Base-by-base conservation (phyloP, 2,888 invertebrate genomes). In the Neria commutata region DNA sequence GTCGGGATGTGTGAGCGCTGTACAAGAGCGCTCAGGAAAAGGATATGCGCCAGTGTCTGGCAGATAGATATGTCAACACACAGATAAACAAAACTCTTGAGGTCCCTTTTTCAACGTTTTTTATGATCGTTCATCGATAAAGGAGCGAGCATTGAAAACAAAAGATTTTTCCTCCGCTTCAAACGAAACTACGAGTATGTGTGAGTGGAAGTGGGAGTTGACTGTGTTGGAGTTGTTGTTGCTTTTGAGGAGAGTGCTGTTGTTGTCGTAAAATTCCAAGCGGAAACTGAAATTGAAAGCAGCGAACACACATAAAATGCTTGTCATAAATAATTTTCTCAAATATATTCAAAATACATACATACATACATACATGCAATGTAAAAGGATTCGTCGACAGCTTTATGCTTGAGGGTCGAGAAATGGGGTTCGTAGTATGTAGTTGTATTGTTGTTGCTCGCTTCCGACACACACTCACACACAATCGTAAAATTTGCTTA, bases 41-140 rank as follows among this genome's bases (percentile, higher is more conserved):
- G 10, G 29, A 62, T 56, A 66, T 60, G 63, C 58, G 58, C 62
- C 67, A 65, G 56, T 58, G 64, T 69, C 71, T 67, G 62, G 57
- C 61, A 69, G 70, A 71, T 71, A 74, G 72, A 72, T 59, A 58
- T 54, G 46, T 62, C 56, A 62, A 68, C 64, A 67, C 69, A 73
- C 64, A 62, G 66, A 63, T 70, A 67, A 66, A 67, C 67, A 65
- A 69, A 64, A 61, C 60, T 63, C 60, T 69, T 68, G 55, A 58
- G 6, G 11, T 37, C 37, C 37, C n/a, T 8, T 29, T 11, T 11
- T 29, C 11, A 11, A 6, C 37, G 6, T 4, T 8, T 6, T 37
- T 42, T 21, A 23, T 45, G 19, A 14, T 24, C 17, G 47, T 50
- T 19, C 33, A 45, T 51, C 45, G 50, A 24, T 45, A 29, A 33